A percentile compares a stretch with the other conserved stretches of the same genome.
Evolutionary conservation across 2,113 vertebrate genomes (phyloP).

Genomic region (Heterotis niloticus): DNA sequence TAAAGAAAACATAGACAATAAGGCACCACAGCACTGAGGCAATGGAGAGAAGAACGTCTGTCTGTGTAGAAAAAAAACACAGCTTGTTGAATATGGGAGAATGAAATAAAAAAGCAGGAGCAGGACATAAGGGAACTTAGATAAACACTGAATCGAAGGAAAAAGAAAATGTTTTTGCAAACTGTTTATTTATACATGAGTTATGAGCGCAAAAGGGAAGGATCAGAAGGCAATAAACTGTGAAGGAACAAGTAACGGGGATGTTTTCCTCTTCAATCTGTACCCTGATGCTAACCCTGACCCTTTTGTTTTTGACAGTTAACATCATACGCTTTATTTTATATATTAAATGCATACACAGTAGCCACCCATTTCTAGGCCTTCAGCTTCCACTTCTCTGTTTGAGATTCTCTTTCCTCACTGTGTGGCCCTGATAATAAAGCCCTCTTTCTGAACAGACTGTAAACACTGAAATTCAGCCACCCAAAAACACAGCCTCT

Average conservation of each 20-base stretch:
- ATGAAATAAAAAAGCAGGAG: constrained; percentile 27
- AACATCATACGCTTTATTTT: no score
- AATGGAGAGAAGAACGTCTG: background rate
- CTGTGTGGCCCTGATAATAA: no score
- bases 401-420: no score
- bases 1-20: constrained; percentile 41
- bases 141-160: constrained; percentile 46
- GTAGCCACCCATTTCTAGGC: no score
- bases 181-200: constrained; percentile 62
- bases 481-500: no score
- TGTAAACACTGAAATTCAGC: no score
- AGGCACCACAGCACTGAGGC: background rate
- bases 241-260: constrained; percentile 59
- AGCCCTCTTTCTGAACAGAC: no score
- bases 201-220: constrained; percentile 47
- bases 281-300: constrained; percentile 22
- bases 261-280: constrained; percentile 47
- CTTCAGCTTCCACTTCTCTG: no score
- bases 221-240: constrained; percentile 52
- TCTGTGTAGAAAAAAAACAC: constrained; percentile 31
- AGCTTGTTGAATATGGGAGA: constrained; percentile 40
- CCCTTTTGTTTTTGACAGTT: no score
- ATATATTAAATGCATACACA: no score
- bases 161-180: constrained; percentile 52
- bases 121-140: constrained; percentile 35